phyloP scores from a whole-genome alignment of 2,888 invertebrate genomes.

The Hemistola chrysoprasaria region DNA sequence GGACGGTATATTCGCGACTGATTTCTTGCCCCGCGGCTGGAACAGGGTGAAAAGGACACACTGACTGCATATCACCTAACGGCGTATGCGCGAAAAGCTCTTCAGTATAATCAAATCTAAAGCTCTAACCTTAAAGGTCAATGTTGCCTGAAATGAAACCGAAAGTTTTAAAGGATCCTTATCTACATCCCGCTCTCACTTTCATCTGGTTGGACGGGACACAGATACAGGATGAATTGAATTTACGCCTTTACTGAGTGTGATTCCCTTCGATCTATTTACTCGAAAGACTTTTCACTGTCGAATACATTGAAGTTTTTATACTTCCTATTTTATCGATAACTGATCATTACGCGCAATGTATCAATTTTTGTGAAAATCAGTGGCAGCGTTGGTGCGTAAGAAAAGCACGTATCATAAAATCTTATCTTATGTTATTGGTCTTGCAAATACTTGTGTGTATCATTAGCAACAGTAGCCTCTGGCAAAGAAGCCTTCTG shows the following conservation, averaged over 20 bases:
- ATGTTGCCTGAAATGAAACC: conserved; percentile 27
- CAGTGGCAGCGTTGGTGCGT: background rate
- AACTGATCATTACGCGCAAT: conserved; percentile 15
- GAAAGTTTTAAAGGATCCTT: conserved; percentile 68
- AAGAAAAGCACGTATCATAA: conserved; percentile 26
- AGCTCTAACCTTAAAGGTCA: conserved; percentile 2
- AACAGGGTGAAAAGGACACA: conserved; percentile 77
- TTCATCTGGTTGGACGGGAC: conserved; percentile 70
- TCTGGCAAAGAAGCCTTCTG: conserved; percentile 11
- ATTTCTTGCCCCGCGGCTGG: conserved; percentile 62
- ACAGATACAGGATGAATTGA: conserved; percentile 75
- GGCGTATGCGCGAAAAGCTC: conserved; percentile 37
- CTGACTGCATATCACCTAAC: conserved; percentile 34
- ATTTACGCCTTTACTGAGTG: conserved; percentile 61
- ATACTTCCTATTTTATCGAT: background rate
- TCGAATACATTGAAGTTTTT: conserved; percentile 13
- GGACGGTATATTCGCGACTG: conserved; percentile 78
- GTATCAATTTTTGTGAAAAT: conserved; percentile 9
- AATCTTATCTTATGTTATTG: conserved; percentile 31
- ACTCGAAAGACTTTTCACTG: conserved; percentile 39
- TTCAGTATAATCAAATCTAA: conserved; percentile 33
- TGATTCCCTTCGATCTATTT: conserved; percentile 43
- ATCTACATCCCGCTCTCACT: conserved; percentile 61
- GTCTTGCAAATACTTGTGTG: conserved; percentile 28
- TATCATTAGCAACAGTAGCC: conserved; percentile 25